Evolutionary conservation across 2,113 vertebrate genomes (phyloP), one percentile per base, ranked within the genome.

Genomic region (Saimiri boliviensis): DNA sequence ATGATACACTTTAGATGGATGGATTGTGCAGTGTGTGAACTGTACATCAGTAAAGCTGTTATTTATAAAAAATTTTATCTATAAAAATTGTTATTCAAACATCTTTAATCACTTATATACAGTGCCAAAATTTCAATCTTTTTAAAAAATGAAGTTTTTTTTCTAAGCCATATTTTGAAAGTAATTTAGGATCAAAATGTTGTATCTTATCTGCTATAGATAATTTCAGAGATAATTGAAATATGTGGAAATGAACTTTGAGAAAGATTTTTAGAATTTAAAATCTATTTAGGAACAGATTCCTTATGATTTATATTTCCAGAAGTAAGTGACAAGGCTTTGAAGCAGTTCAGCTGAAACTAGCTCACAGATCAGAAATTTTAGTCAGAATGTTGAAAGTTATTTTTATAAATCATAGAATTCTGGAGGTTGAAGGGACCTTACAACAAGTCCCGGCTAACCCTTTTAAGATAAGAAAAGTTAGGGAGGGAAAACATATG

Each of bases 301-400:
- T 5, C 37, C 8, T 74, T 66, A 70, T 63, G 17, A 76, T 93
- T 95, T 87, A 66, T 70, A 74, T 52, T 13, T 21, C 40, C 49
- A 82, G 56, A 89, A 96, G 58, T 74, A 63, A 82, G 23, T 93
- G 54, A 81, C 30, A 96, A 86, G 32, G 35, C 58, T 68, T 87
- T 88, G 56, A 95, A 87, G 52, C 27, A 74, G n/a, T 32, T 95
- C 12, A 89, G 58, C 9, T 92, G 56, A 94, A 92, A 52, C 14
- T 84, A 88, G 52, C 20, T 11, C 25, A 92, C 14, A 83, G 40
- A 82, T 84, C 23, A 92, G 19, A 93, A 23, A 3, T 97, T 91
- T 93, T 35, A 47, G n/a, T 86, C 66, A 93, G 30, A 95, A 85
- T 66, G 94, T 80, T 95, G n/a, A 68, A 90, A 88, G n/a, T 85